Evolutionary conservation across 1,140 invertebrate genomes (phyloP).

Genomic region (Melipona quadrifasciata): DNA sequence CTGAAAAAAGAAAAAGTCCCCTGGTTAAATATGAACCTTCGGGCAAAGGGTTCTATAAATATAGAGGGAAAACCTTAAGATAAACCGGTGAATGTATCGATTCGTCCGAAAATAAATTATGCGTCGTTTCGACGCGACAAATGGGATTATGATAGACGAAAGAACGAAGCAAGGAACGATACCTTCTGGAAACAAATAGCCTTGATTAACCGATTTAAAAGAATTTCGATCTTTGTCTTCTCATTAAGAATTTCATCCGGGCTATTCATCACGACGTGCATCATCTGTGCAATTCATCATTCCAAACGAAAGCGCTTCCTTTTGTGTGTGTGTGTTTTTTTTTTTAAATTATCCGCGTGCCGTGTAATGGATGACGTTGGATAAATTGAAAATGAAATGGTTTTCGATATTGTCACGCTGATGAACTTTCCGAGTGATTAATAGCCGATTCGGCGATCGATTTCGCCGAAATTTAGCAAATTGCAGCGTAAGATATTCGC

Average conservation of each 20-base stretch:
- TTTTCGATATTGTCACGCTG: constrained; percentile 45
- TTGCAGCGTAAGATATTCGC: not conserved
- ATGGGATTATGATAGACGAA: not conserved
- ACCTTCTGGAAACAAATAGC: not conserved
- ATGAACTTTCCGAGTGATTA: constrained; percentile 37
- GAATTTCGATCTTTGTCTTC: constrained; percentile 1
- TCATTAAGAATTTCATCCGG: not conserved
- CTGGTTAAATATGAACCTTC: constrained; percentile 22
- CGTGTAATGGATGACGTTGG: constrained; percentile 8
- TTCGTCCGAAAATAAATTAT: not conserved
- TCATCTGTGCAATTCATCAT: constrained; percentile 6
- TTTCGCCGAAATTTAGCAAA: constrained; percentile 4
- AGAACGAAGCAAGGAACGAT: not conserved
- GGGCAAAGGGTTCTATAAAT: not conserved
- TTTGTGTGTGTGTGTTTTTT: not conserved
- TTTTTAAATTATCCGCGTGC: constrained; percentile 14
- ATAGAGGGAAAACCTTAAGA: not conserved
- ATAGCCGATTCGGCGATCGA: not conserved
- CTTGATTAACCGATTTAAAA: constrained; percentile 14
- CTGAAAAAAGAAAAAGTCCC: constrained; percentile 58
- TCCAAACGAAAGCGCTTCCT: not conserved
- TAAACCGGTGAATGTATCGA: not conserved
- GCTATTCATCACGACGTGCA: constrained; percentile 7
- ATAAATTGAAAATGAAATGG: constrained; percentile 46
- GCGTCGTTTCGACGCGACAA: not conserved